phyloP scores from a whole-genome alignment of 2,888 invertebrate species.

The Zaprionus bogoriensis region DNA sequence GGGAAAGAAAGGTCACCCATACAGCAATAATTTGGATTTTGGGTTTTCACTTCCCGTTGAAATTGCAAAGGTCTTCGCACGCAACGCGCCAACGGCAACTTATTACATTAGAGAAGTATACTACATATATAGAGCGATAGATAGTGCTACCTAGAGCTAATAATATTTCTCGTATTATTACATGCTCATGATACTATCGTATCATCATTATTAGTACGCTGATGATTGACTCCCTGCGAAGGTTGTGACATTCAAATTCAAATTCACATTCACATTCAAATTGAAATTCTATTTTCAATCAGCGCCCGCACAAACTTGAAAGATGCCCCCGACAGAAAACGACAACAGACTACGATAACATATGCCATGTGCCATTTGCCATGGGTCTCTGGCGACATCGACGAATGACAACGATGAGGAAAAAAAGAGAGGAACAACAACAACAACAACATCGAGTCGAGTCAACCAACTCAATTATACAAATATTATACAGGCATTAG shows the following conservation, averaged over 20 bases:
- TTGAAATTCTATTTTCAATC: conserved; percentile 71
- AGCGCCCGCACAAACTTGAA: conserved; percentile 48
- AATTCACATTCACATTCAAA: conserved; percentile 73
- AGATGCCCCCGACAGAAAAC: conserved; percentile 42
- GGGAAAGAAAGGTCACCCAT: conserved; percentile 12
- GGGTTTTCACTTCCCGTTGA: conserved; percentile 39
- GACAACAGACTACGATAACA: not conserved
- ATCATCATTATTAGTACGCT: too few relatives aligned
- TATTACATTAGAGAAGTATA: conserved; percentile 2
- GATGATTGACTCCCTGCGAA: conserved; percentile 63
- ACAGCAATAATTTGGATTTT: conserved; percentile 28
- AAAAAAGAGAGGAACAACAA: too few relatives aligned
- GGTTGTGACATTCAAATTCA: conserved; percentile 68
- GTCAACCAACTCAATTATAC: conserved; percentile 70
- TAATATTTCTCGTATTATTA: conserved; percentile 19
- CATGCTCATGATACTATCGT: conserved; percentile 18
- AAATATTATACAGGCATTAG: conserved; percentile 72
- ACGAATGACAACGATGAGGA: too few relatives aligned
- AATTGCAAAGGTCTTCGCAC: conserved; percentile 18
- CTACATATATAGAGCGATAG: not conserved
- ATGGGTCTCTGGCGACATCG: conserved; percentile 55
- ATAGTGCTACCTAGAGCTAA: conserved; percentile 1
- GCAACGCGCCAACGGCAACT: conserved; percentile 21
- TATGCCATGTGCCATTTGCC: conserved; percentile 21
- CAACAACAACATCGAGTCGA: conserved; percentile 4